These are phyloP conservation scores for Lamellibrachia satsuma DNA, from an alignment of 2,888 invertebrate species.

Conservation along the genomic window DNA sequence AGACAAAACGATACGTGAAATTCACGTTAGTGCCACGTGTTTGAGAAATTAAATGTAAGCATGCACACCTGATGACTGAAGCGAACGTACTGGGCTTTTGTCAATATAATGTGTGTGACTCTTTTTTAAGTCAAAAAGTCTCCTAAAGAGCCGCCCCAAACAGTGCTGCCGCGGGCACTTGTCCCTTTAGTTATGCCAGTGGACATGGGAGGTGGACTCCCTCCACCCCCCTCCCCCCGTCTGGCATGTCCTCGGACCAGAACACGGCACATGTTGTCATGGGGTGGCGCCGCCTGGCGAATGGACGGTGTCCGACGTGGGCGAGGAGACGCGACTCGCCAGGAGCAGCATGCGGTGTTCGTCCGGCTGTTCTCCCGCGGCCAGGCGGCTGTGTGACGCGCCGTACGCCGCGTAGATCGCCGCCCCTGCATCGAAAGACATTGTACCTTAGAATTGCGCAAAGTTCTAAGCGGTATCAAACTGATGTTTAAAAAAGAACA, in stretches of 20 bases:
- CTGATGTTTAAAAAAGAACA: too few relatives aligned
- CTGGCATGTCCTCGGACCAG: neutral
- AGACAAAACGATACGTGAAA: too few relatives aligned
- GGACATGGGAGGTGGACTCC: neutral
- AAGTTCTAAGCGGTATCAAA: too few relatives aligned
- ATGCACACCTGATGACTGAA: too few relatives aligned
- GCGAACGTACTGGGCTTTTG: too few relatives aligned
- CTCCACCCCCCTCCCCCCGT: neutral
- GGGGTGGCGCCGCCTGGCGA: constrained; percentile 12
- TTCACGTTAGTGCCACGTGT: too few relatives aligned
- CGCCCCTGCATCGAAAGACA: neutral
- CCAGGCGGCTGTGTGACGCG: neutral
- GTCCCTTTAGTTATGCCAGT: too few relatives aligned
- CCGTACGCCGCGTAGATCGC: neutral
- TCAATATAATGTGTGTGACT: too few relatives aligned
- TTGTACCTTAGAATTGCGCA: neutral
- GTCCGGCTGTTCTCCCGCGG: neutral
- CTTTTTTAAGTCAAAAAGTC: too few relatives aligned
- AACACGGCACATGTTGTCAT: neutral
- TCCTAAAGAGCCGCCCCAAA: too few relatives aligned
- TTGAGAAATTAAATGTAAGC: too few relatives aligned
- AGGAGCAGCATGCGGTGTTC: neutral
- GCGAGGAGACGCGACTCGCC: neutral
- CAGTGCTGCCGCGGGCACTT: too few relatives aligned
- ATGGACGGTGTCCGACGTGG: neutral